A percentile compares a stretch with the other conserved stretches of the same genome.
Evolutionary conservation across 53 echinoderm and acorn worm species (phyloP).

Genomic region (Paracentrotus lividus): DNA sequence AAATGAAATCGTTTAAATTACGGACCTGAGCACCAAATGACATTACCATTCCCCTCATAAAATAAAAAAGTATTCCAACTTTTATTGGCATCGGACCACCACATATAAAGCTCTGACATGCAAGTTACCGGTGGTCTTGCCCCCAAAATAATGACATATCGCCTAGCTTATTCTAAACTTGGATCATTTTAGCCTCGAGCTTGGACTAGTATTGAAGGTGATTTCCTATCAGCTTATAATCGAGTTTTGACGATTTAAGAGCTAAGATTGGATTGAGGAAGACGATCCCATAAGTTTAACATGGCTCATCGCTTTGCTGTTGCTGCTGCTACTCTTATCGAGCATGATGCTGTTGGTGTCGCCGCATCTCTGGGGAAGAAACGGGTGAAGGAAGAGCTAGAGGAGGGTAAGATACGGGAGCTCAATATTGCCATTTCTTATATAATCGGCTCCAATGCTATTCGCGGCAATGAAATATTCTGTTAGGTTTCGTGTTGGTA

Average conservation of each 20-base stretch:
- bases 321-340: not conserved
- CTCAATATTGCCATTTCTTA: not conserved
- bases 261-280: not conserved
- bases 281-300: not conserved
- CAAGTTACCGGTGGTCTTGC: not conserved
- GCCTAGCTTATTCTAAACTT: not conserved
- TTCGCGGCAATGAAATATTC: too few species aligned
- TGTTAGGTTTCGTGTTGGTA: too few species aligned
- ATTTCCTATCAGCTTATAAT: not conserved
- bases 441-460: too few species aligned
- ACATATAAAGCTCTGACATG: not conserved
- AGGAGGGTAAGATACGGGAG: not conserved
- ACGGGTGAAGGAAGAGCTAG: not conserved
- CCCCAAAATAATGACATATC: not conserved
- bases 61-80: slow-evolving; percentile 9
- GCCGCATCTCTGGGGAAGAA: slow-evolving; percentile 18
- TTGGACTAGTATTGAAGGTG: not conserved
- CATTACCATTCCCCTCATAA: slow-evolving; percentile 1
- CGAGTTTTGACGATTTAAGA: not conserved
- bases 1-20: slow-evolving; percentile 1
- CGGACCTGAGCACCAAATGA: slow-evolving; percentile 24
- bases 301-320: not conserved
- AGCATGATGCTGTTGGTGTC: not conserved
- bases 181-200: not conserved
- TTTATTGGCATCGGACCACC: slow-evolving; percentile 29